A percentile compares a stretch with the other conserved stretches of the same genome.
Conservation (phyloP, 2,888 invertebrate genomes). For the Caenorhabditis sp. region DNA sequence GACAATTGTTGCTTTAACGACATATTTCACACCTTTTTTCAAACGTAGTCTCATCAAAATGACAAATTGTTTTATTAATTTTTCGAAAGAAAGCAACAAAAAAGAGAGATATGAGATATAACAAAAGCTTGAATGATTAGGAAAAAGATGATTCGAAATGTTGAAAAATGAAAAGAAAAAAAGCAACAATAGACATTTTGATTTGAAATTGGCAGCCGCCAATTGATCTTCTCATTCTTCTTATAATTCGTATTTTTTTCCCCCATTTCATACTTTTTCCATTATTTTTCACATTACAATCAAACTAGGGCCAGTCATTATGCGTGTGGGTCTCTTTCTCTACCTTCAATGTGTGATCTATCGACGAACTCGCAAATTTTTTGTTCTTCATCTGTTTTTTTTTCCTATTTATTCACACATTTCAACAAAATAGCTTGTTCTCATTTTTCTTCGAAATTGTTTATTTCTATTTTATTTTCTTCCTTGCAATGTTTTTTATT, state of each 20-base stretch:
- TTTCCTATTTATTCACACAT: neutral
- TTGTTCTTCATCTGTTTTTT: neutral
- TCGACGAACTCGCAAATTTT: neutral
- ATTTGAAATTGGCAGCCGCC: neutral
- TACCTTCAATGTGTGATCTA: neutral
- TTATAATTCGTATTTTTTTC: neutral
- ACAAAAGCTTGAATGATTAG: neutral
- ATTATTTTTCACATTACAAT: neutral
- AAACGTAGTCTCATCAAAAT: neutral
- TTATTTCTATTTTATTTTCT: neutral
- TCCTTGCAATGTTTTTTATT: neutral
- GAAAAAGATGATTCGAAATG: neutral
- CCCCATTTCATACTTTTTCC: neutral
- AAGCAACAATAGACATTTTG: neutral
- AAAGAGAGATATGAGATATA: neutral
- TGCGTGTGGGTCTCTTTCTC: neutral
- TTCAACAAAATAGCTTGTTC: neutral
- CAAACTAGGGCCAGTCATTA: neutral
- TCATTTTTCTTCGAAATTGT: neutral
- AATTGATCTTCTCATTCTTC: neutral
- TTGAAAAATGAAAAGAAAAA: neutral
- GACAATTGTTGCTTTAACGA: too few species aligned
- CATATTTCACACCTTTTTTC: neutral
- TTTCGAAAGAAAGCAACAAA: neutral
- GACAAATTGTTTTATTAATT: neutral